Percentiles rank a stretch among this genome's conserved stretches.
Conservation (phyloP, 2,113 vertebrate species). For the Colius striatus region DNA sequence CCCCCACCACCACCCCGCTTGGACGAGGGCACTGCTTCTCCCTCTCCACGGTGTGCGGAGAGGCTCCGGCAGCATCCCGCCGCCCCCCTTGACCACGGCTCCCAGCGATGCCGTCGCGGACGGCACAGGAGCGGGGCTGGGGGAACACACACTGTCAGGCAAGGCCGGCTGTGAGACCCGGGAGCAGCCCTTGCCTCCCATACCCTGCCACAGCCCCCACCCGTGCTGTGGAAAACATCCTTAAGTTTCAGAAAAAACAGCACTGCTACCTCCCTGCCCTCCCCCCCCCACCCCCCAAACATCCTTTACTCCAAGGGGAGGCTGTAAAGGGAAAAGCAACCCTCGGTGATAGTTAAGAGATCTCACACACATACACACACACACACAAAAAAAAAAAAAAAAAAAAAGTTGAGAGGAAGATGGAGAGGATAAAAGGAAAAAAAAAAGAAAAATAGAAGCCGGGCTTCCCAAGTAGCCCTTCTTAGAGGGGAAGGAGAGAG, state of each 20-base stretch:
- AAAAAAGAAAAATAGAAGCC: not conserved
- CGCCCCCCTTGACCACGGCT: not conserved
- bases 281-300: no score
- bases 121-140: not conserved
- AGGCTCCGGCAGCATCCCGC: not conserved
- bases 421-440: not conserved
- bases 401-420: not conserved
- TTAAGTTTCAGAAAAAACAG: not conserved
- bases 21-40: no score
- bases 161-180: not conserved
- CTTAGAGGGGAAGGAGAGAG: conserved; percentile 49
- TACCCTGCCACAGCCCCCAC: not conserved
- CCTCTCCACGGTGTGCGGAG: not conserved
- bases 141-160: not conserved
- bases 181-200: not conserved
- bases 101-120: not conserved
- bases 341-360: not conserved
- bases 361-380: no score
- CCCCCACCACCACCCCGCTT: no score
- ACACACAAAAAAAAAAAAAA: no score
- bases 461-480: conserved; percentile 58
- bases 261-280: no score
- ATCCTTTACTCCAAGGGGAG: not conserved
- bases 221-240: not conserved
- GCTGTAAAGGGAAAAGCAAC: conserved; percentile 6